Evolutionary conservation across 2,113 vertebrate genomes (phyloP).

Genomic region (Collichthys lucidus): DNA sequence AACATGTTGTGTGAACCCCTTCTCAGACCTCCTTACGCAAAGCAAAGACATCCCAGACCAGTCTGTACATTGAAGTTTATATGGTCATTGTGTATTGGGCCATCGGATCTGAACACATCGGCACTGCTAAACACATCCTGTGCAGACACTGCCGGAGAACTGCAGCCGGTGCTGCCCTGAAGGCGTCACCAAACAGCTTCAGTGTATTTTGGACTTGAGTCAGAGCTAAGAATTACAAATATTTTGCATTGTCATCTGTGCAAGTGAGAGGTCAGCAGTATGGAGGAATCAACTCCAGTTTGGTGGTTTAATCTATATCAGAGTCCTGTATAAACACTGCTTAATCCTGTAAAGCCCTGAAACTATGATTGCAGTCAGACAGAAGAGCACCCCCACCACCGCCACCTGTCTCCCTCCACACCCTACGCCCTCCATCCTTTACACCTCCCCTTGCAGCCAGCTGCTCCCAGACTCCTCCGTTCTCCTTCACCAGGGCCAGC

Average conservation of each 20-base stretch:
- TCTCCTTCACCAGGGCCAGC: constrained; percentile 28
- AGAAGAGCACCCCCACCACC: neutral
- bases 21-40: neutral
- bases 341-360: constrained; percentile 21
- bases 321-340: neutral
- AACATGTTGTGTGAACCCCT: neutral
- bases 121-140: neutral
- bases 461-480: constrained; percentile 48
- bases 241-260: constrained; percentile 30
- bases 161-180: neutral
- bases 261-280: constrained; percentile 19
- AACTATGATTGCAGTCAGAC: constrained; percentile 34
- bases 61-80: neutral
- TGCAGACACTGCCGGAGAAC: neutral
- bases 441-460: constrained; percentile 56
- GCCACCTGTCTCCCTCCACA: constrained; percentile 20
- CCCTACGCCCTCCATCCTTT: constrained; percentile 15
- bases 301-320: constrained; percentile 23
- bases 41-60: neutral
- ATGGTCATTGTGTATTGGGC: neutral
- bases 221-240: constrained; percentile 18
- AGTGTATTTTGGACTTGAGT: neutral
- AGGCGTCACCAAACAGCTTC: neutral
- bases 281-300: constrained; percentile 19
- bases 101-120: neutral